Base-by-base conservation (phyloP, 37 sponge, comb jelly and placozoan species). In the Chondrosia reniformis region DNA sequence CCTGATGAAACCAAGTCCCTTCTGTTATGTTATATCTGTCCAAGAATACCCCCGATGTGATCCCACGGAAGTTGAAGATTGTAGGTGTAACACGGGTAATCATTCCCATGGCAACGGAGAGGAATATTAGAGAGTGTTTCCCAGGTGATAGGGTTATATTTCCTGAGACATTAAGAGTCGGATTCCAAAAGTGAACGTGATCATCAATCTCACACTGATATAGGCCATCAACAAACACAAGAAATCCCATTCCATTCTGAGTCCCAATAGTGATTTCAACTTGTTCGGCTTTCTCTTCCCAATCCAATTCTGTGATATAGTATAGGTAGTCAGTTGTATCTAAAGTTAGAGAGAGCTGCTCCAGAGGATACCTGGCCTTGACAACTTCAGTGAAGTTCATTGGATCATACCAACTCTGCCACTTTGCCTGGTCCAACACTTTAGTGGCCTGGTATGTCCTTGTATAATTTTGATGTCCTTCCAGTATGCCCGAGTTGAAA, bases 291-390 rank as follows among this genome's bases (percentile, higher is more conserved):
- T 67, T 43, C 0, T 4, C 42, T 5, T 45, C 30, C 30, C 43
- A 58, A 32, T 27, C 0, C 15, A 83, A 27, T 21, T 25, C 4
- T 17, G 84, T 83, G 3, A 55, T 44, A 41, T 83, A 83, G 55
- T 77, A 83, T 6, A 83, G 71, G 27, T 77, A 83, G 40, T 83
- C 84, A 5, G 84, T 45, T 3, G 31, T 28, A n/a, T 76, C 84
- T 22, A 67, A 33, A 0, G 84, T 83, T 12, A 83, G 57, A 13
- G 21, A 37, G 8, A 83, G 84, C 46, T 83, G 84, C 28, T 83
- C 84, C n/a, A 77, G 24, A 12, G 84, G 77, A 32, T 77, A 32
- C 7, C 38, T 24, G 33, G 52, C 12, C 24, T 40, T 69, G 43
- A 69, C 41, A 17, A 44, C 37, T 22, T 39, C 13, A 10, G 43